Evolutionary conservation across 2,888 invertebrate species (phyloP).

Genomic region (Ectemnius lituratus): DNA sequence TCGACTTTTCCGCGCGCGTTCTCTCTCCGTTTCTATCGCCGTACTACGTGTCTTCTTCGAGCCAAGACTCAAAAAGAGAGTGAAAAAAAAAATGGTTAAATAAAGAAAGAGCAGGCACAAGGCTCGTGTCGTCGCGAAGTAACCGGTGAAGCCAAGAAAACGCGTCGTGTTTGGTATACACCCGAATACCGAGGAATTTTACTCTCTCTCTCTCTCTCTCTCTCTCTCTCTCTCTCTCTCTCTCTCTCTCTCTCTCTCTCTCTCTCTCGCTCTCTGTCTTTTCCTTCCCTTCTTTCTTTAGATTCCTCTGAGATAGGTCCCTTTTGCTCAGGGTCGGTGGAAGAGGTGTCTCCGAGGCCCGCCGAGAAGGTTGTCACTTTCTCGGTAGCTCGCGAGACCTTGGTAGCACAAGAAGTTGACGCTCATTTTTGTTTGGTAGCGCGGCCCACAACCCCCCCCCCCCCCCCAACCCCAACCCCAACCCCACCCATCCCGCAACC

Average conservation of each 20-base stretch:
- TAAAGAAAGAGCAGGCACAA: slow-evolving; percentile 51
- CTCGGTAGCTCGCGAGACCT: slow-evolving; percentile 62
- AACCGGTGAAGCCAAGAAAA: slow-evolving; percentile 24
- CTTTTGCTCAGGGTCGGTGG: slow-evolving; percentile 39
- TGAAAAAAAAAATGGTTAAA: slow-evolving; percentile 34
- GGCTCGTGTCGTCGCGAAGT: slow-evolving; percentile 31
- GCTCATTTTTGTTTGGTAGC: slow-evolving; percentile 89
- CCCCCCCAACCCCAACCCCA: too few species aligned
- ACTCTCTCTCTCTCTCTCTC: slow-evolving; percentile 23
- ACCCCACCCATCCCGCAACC: slow-evolving; percentile 25
- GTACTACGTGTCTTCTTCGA: slow-evolving; percentile 36
- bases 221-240: slow-evolving; percentile 19
- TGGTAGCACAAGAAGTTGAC: slow-evolving; percentile 88
- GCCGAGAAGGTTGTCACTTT: slow-evolving; percentile 53
- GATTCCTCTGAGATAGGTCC: slow-evolving; percentile 25
- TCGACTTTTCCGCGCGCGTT: slow-evolving; percentile 11
- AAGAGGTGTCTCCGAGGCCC: slow-evolving; percentile 51
- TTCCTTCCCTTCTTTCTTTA: slow-evolving; percentile 39
- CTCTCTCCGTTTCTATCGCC: slow-evolving; percentile 29
- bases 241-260: slow-evolving; percentile 17
- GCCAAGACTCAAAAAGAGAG: slow-evolving; percentile 19
- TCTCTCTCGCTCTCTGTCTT: slow-evolving; percentile 56
- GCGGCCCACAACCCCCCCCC: slow-evolving; percentile 68
- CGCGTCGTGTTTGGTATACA: slow-evolving; percentile 39
- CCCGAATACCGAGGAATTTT: slow-evolving; percentile 24